phyloP scores from a whole-genome alignment of 1,140 invertebrate genomes.

The Tribolium madens region DNA sequence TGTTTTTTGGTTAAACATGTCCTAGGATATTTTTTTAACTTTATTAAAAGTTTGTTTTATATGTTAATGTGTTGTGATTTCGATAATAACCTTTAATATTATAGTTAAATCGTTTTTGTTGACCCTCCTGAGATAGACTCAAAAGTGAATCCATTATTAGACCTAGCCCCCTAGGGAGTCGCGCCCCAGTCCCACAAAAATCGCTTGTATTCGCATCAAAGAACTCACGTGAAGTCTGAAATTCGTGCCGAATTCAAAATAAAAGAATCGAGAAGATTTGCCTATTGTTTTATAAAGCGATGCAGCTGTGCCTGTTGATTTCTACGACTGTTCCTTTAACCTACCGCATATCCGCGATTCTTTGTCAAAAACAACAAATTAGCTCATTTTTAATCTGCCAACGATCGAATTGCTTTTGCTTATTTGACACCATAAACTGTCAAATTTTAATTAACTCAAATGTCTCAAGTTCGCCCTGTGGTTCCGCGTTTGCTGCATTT shows the following conservation, averaged over 20 bases:
- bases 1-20: too few species aligned
- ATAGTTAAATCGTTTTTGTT: neutral
- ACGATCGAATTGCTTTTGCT: neutral
- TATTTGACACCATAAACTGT: neutral
- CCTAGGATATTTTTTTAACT: too few species aligned
- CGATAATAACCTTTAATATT: too few species aligned
- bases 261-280: constrained; percentile 22
- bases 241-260: constrained; percentile 45
- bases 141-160: neutral
- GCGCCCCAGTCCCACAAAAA: neutral
- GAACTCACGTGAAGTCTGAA: neutral
- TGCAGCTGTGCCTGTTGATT: constrained; percentile 22
- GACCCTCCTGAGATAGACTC: neutral
- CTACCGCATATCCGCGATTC: constrained; percentile 26
- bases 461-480: constrained; percentile 12
- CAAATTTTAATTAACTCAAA: constrained; percentile 2
- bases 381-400: constrained; percentile 13
- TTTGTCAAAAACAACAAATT: neutral
- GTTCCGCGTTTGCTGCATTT: constrained; percentile 16
- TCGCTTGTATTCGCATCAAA: constrained; percentile 27
- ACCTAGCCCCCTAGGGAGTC: neutral
- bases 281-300: constrained; percentile 21
- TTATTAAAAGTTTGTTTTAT: too few species aligned
- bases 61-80: too few species aligned
- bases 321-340: neutral